These are phyloP conservation scores for Antedon bifida DNA, from an alignment of 35 echinoderm and acorn worm species.

Conservation along the genomic window DNA sequence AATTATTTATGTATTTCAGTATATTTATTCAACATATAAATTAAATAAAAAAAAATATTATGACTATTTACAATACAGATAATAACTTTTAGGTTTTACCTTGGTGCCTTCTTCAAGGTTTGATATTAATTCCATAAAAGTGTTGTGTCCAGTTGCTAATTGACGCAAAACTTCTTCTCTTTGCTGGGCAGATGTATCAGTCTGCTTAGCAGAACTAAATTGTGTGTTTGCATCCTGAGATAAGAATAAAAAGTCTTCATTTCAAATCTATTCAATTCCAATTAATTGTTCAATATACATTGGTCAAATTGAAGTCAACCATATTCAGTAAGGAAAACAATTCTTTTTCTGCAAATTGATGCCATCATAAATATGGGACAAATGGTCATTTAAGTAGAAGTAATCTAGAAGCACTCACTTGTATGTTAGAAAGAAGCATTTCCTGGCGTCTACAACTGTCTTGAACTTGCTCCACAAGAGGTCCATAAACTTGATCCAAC, in stretches of 20 bases:
- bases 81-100: conserved; percentile 8
- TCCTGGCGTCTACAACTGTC: conserved; percentile 66
- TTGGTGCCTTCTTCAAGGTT: conserved; percentile 87
- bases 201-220: conserved; percentile 64
- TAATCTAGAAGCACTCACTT: conserved; percentile 30
- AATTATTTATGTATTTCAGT: too few relatives aligned
- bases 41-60: too few relatives aligned
- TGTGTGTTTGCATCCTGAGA: conserved; percentile 74
- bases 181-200: conserved; percentile 28
- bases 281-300: too few relatives aligned
- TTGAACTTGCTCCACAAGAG: conserved; percentile 72
- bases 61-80: too few relatives aligned
- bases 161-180: conserved; percentile 68
- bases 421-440: conserved; percentile 58
- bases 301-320: too few relatives aligned
- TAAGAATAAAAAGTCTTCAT: conserved; percentile 1
- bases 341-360: too few relatives aligned
- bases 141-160: conserved; percentile 61
- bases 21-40: too few relatives aligned
- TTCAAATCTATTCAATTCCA: too few relatives aligned
- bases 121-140: conserved; percentile 81
- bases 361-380: too few relatives aligned
- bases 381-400: too few relatives aligned
- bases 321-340: too few relatives aligned
- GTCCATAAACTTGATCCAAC: conserved; percentile 34